Conservation (phyloP, 2,888 invertebrate species). For the Limenitis camilla region DNA sequence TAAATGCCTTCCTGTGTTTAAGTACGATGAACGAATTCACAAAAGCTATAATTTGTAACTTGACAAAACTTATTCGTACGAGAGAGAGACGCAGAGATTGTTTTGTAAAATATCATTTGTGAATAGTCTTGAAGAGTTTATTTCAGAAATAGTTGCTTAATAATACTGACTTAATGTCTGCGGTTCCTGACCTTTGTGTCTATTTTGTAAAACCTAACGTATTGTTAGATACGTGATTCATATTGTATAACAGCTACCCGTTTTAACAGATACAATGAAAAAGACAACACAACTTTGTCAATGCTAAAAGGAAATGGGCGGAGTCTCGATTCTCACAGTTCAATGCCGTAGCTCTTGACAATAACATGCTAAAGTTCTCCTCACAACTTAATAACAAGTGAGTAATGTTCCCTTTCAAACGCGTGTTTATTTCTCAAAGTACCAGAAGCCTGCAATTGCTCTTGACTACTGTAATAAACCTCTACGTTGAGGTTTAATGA, state of each 20-base stretch:
- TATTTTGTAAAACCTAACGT: too few relatives aligned
- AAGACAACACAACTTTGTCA: background rate
- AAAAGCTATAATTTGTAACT: too few relatives aligned
- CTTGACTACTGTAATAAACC: conserved; percentile 10
- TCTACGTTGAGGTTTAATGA: conserved; percentile 4
- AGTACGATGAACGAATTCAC: too few relatives aligned
- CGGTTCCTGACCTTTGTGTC: too few relatives aligned
- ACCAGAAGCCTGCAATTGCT: conserved; percentile 12
- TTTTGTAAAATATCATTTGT: too few relatives aligned
- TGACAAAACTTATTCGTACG: too few relatives aligned
- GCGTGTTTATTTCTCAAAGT: conserved; percentile 12
- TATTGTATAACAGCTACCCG: background rate
- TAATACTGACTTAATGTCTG: too few relatives aligned
- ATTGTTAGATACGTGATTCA: background rate
- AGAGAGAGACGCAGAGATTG: too few relatives aligned
- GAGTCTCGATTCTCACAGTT: conserved; percentile 16
- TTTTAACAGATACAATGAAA: conserved; percentile 3
- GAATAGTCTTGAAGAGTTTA: too few relatives aligned
- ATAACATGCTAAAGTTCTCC: conserved; percentile 20
- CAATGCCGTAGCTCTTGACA: conserved; percentile 15
- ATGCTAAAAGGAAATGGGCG: conserved; percentile 13
- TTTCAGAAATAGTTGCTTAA: too few relatives aligned
- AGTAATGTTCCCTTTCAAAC: conserved; percentile 7
- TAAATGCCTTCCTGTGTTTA: too few relatives aligned
- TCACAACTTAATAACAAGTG: conserved; percentile 16